Conservation (phyloP, 2,113 vertebrate species). For the Chiloscyllium plagiosum region DNA sequence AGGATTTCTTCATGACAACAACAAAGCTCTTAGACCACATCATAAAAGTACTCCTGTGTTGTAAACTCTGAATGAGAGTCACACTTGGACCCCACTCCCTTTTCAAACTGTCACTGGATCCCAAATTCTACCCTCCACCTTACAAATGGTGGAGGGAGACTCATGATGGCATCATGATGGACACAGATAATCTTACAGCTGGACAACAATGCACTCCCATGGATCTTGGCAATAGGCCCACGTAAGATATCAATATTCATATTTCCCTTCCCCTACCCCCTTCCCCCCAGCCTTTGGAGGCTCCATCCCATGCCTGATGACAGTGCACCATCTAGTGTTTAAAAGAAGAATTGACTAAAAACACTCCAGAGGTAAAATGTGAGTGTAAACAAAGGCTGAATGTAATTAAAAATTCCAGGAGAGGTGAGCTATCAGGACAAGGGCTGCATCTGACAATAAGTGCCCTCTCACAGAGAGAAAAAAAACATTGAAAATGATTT, state of each 20-base stretch:
- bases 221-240: background rate
- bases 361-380: background rate
- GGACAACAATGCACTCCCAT: background rate
- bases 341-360: background rate
- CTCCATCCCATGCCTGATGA: background rate
- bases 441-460: background rate
- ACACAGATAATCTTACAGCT: background rate
- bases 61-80: no score
- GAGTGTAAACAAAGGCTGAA: background rate
- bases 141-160: background rate
- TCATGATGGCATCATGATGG: no score
- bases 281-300: background rate
- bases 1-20: background rate
- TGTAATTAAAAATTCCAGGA: no score
- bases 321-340: conserved; percentile 10
- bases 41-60: no score
- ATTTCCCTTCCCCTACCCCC: background rate
- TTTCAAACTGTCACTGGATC: background rate
- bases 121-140: background rate
- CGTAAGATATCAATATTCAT: background rate
- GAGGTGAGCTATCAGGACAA: background rate
- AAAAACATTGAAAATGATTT: background rate
- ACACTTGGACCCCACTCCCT: background rate
- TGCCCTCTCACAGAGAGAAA: background rate
- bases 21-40: background rate